Base-by-base conservation (phyloP, 2,888 invertebrate genomes). In the Temnothorax ravouxi region DNA sequence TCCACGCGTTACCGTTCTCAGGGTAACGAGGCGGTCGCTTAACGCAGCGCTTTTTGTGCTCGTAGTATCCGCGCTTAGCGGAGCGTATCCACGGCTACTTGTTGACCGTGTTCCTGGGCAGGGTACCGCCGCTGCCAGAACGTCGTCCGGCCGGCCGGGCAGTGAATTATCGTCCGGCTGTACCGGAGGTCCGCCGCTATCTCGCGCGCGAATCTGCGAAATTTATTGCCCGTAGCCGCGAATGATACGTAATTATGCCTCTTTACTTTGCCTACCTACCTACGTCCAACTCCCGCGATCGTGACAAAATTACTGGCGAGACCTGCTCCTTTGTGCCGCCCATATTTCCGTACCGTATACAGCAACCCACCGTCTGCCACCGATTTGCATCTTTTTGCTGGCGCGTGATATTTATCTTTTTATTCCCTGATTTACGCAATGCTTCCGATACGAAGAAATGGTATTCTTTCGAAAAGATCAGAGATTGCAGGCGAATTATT, bases 241-340 rank as follows among this genome's bases (percentile, higher is more conserved):
- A 93, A 92, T 92, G 91, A 90, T 92, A 91, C 88, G 92, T 93
- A 93, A 93, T 93, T 93, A 93, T 91, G 91, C 90, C 87, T 88
- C 90, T 88, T 92, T 91, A 88, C 88, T 47, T 66, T 72, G n/a
- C 47, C 41, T 72, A 90, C 89, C 91, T 83, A 67, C 76, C 86
- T 41, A 75, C 38, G 82, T 76, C 80, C 85, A 77, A 59, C 61
- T 76, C 44, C 59, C 50, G 85, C 85, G 54, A 72, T 74, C 79
- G 79, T 21, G 79, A 82, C 76, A 76, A 83, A 83, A 76, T 83
- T 66, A 62, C 82, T 38, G 66, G 44, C 29, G 34, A 50, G n/a
- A 29, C 18, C 18, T n/a, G n/a, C n/a, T 64, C 56, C 47, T 71
- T 71, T 38, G 44, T 47, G 71, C n/a, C 38, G 50, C n/a, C 38